A percentile compares a stretch with the other conserved stretches of the same genome.
Conservation (phyloP, 2,888 invertebrate species). For the Celastrina argiolus region DNA sequence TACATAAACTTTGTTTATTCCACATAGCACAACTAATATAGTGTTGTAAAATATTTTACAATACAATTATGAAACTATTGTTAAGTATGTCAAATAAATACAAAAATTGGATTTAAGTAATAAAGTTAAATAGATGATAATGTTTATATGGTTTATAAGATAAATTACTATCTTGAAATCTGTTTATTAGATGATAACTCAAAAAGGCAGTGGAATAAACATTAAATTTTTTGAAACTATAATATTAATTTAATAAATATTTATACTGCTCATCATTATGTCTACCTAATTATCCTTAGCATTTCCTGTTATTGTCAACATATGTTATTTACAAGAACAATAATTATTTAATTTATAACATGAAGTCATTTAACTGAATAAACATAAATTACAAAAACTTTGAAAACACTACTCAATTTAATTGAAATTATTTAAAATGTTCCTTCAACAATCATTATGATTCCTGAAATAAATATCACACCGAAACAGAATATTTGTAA, state of each 20-base stretch:
- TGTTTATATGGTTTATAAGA: neutral
- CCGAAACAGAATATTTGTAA: conserved; percentile 14
- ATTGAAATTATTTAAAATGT: conserved; percentile 23
- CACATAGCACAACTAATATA: neutral
- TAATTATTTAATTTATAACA: conserved; percentile 28
- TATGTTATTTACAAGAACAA: conserved; percentile 47
- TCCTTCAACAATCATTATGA: conserved; percentile 11
- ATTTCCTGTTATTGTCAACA: conserved; percentile 42
- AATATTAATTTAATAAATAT: conserved; percentile 22
- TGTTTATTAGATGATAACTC: neutral
- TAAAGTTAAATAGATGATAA: neutral
- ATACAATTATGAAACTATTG: neutral
- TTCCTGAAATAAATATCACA: conserved; percentile 22
- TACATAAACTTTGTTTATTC: neutral
- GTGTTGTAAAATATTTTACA: neutral
- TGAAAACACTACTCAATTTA: conserved; percentile 23
- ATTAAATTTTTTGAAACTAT: conserved; percentile 25
- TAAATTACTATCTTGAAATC: neutral
- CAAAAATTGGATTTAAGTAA: neutral
- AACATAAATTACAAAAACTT: conserved; percentile 28
- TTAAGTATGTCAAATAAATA: neutral
- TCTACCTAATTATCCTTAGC: conserved; percentile 41
- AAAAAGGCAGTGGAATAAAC: neutral
- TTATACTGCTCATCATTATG: conserved; percentile 42
- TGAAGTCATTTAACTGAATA: conserved; percentile 30